phyloP scores from a whole-genome alignment of 2,888 invertebrate species.

The Heliconius hortense region DNA sequence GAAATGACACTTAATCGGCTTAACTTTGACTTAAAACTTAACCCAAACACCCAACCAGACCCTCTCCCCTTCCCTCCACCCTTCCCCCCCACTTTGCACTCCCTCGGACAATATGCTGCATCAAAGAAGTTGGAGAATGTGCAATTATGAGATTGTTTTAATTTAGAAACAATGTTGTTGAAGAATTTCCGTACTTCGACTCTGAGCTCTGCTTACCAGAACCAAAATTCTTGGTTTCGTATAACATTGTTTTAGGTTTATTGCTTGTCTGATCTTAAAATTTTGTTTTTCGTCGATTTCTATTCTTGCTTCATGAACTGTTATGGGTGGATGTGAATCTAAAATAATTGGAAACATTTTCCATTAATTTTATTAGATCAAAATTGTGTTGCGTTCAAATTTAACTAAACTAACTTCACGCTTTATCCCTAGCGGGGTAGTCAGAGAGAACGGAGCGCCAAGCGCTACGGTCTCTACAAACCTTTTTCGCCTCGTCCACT shows the following conservation, averaged over 20 bases:
- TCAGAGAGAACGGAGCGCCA: no score
- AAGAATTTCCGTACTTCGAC: conserved; percentile 76
- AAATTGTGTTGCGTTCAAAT: background rate
- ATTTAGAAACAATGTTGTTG: conserved; percentile 80
- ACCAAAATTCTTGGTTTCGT: conserved; percentile 78
- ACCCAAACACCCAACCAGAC: conserved; percentile 47
- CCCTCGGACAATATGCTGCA: conserved; percentile 69
- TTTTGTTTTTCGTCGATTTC: conserved; percentile 55
- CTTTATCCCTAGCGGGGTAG: no score
- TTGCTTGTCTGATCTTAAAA: conserved; percentile 63
- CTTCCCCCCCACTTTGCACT: conserved; percentile 42
- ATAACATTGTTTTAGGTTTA: conserved; percentile 74
- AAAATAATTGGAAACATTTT: no score
- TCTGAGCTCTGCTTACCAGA: conserved; percentile 69
- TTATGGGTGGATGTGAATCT: conserved; percentile 9
- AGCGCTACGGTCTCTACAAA: no score
- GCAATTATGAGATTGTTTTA: conserved; percentile 82
- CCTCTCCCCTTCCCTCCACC: conserved; percentile 48
- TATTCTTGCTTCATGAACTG: conserved; percentile 26
- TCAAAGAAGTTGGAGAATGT: conserved; percentile 80
- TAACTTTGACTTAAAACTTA: conserved; percentile 78
- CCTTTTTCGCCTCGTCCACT: no score
- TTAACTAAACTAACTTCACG: no score
- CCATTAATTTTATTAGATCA: no score
- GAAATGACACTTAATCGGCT: conserved; percentile 81